These are phyloP conservation scores for Drosophila paulistorum DNA, from an alignment of 1,140 invertebrate genomes.

Conservation along the genomic window DNA sequence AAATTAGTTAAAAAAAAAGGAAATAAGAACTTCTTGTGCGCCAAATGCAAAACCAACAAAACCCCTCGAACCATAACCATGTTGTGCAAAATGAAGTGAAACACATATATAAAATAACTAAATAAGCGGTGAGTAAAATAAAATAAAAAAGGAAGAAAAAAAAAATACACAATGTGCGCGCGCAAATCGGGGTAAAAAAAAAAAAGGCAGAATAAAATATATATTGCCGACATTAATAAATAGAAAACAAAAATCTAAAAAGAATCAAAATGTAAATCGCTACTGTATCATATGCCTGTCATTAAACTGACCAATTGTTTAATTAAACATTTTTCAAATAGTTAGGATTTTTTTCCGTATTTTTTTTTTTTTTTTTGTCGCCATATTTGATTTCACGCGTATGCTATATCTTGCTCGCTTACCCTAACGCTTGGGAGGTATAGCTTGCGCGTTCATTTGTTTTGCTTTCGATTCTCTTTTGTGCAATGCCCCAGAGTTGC, in stretches of 20 bases:
- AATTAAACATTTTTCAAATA: slow-evolving; percentile 18
- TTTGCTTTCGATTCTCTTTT: slow-evolving; percentile 76
- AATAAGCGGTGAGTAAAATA: slow-evolving; percentile 58
- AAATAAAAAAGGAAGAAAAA: slow-evolving; percentile 20
- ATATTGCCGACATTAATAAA: background rate
- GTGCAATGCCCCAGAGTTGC: slow-evolving; percentile 44
- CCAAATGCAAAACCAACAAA: slow-evolving; percentile 10
- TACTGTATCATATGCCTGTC: background rate
- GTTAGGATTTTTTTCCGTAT: slow-evolving; percentile 31
- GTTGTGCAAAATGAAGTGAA: slow-evolving; percentile 45
- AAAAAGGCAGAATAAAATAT: slow-evolving; percentile 2
- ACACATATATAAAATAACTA: slow-evolving; percentile 25
- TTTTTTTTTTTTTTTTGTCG: slow-evolving; percentile 59
- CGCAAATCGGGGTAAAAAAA: slow-evolving; percentile 48
- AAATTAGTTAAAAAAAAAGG: slow-evolving; percentile 33
- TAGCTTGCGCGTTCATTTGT: slow-evolving; percentile 65
- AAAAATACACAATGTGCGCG: slow-evolving; percentile 46
- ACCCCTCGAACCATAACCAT: background rate
- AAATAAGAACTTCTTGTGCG: slow-evolving; percentile 22
- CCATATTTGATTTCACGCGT: slow-evolving; percentile 69
- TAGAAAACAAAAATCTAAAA: background rate
- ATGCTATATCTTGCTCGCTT: slow-evolving; percentile 51
- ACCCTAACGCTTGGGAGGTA: slow-evolving; percentile 27
- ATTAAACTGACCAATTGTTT: slow-evolving; percentile 13
- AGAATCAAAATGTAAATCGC: background rate